A percentile compares a stretch with the other conserved stretches of the same genome.
Conservation (phyloP, 2,113 vertebrate genomes). For the Erythrocercus mccallii region DNA sequence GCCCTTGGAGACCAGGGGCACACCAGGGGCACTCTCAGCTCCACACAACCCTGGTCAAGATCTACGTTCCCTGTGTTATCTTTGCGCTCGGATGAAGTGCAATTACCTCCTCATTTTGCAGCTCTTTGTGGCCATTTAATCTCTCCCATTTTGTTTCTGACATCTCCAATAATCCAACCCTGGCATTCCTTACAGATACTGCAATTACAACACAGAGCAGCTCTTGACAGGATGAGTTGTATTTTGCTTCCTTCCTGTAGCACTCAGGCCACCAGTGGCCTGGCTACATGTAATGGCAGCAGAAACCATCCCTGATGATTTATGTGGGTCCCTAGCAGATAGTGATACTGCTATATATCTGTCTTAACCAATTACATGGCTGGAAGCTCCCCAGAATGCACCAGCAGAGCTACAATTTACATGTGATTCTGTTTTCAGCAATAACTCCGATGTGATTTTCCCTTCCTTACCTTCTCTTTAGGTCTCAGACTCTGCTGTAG, state of each 20-base stretch:
- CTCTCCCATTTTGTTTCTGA: slow-evolving; percentile 50
- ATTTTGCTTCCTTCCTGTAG: background rate
- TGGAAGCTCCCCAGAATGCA: background rate
- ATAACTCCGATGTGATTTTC: background rate
- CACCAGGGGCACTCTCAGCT: background rate
- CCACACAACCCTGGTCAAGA: background rate
- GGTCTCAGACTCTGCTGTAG: background rate
- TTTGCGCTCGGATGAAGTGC: background rate
- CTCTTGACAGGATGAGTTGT: slow-evolving; percentile 2
- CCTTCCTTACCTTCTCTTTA: background rate
- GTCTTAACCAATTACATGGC: background rate
- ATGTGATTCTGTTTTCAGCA: background rate
- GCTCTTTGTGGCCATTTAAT: slow-evolving; percentile 31
- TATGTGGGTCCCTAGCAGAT: background rate
- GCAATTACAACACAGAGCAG: slow-evolving; percentile 33
- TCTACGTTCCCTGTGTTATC: background rate
- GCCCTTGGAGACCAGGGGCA: background rate
- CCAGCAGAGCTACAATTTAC: background rate
- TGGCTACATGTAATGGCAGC: background rate
- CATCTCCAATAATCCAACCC: slow-evolving; percentile 33
- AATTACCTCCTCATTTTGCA: slow-evolving; percentile 38
- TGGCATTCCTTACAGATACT: background rate
- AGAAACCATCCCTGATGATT: background rate
- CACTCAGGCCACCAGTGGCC: background rate
- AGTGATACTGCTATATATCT: slow-evolving; percentile 3